Evolutionary conservation across 2,113 vertebrate species (phyloP), one percentile per base, ranked within the genome.

Genomic region (Paedocypris sp.): DNA sequence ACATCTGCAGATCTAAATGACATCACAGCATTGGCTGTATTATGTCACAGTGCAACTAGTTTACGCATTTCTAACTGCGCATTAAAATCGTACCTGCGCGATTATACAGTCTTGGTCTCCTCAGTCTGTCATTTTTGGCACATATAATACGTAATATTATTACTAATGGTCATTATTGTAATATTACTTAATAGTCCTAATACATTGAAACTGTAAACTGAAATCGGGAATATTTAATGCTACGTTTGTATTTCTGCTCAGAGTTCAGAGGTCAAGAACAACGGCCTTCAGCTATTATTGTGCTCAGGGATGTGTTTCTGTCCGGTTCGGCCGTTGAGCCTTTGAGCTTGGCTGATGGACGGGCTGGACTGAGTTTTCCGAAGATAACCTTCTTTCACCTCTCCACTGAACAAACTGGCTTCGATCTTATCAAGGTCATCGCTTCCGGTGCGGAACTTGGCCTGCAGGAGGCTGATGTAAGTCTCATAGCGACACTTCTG

Each of bases 401-500:
- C 87, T 49, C 82, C 74, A 3, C 83, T 82, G 73, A 92, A 86
- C 67, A 94, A 79, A 41, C 82, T 86, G 54, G 86, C 86, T 79
- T 98, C 94, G 0, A 97, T 93, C 79, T 89, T 89, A 77, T 96
- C 93, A 73, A 98, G 79, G 76, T 98, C 94, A 11, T 98, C 94
- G 1, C 88, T 92, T 58, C 89, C 90, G 0, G 84, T 83, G 4
- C 84, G 85, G 66, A 92, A 83, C 79, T 97, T 98, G 72, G 90
- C 86, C 74, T 87, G 86, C 72, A 98, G 83, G 50, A 98, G 87
- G 71, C 81, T 89, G 77, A 93, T 83, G 50, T 98, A 98, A 0
- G 91, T 96, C 77, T 97, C 94, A 28, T 98, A 98, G 35, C 94
- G 90, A 28, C 87, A 92, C 76, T 93, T 97, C 93, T 98, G 86